These are phyloP conservation scores for Hylaeus volcanicus DNA, from an alignment of 1,140 invertebrate genomes.

Conservation along the genomic window DNA sequence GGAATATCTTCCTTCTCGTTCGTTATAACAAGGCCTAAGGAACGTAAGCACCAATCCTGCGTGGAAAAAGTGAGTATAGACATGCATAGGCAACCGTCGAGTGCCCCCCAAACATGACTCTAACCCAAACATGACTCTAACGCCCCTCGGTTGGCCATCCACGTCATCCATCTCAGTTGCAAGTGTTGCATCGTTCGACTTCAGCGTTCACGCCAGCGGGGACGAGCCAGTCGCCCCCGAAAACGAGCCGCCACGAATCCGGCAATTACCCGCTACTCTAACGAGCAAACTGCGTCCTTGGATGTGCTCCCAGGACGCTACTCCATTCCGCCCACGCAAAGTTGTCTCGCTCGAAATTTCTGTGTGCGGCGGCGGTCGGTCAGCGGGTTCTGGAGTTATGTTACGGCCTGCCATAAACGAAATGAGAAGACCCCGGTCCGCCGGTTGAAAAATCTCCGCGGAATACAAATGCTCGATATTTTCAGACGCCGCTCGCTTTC, in stretches of 20 bases:
- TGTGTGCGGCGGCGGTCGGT: slow-evolving; percentile 13
- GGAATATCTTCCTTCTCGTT: no score
- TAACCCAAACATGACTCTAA: no score
- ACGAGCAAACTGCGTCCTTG: slow-evolving; percentile 3
- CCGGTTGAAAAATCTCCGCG: slow-evolving; percentile 74
- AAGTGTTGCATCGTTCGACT: not conserved
- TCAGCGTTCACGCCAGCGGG: not conserved
- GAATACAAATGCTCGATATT: slow-evolving; percentile 79
- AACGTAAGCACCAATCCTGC: no score
- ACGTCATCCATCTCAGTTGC: not conserved
- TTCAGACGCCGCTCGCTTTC: slow-evolving; percentile 54
- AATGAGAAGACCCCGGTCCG: slow-evolving; percentile 76
- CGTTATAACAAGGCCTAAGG: no score
- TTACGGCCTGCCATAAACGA: slow-evolving; percentile 77
- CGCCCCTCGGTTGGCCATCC: no score
- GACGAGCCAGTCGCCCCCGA: not conserved
- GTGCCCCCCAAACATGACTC: no score
- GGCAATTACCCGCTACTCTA: slow-evolving; percentile 8
- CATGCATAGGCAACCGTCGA: no score
- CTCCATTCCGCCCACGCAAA: slow-evolving; percentile 59
- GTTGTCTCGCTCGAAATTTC: slow-evolving; percentile 42
- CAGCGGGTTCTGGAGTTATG: slow-evolving; percentile 70
- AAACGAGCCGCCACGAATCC: not conserved
- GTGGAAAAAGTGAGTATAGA: no score
- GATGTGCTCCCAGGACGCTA: slow-evolving; percentile 31